Evolutionary conservation across 2,888 invertebrate species (phyloP), one percentile per base, ranked within the genome.

Genomic region (Xylophagus ater): DNA sequence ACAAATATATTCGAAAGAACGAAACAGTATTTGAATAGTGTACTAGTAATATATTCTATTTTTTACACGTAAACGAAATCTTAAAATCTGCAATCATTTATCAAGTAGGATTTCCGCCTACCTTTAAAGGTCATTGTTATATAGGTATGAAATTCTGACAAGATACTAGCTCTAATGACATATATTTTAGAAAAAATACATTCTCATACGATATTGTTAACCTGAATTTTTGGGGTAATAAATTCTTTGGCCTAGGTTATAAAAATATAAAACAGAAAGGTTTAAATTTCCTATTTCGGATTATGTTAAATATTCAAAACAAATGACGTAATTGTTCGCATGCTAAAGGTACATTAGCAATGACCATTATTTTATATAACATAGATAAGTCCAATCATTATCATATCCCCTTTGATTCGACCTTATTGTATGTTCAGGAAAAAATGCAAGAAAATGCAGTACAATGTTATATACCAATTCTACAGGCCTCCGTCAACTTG

Each of bases 111-210:
- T 9, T 21, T 31, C 25, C 31, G 17, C 17, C 20, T 21, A 9
- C 13, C 23, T 31, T 37, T 31, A 37, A 37, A 31, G 31, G 37
- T 37, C 37, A 31, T 24, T 21, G 18, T 9, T 31, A 21, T 31
- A 17, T 37, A 30, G 13, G 37, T n/a, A n/a, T n/a, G n/a, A n/a
- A 31, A 17, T 18, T n/a, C 24, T 29, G 36, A 37, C 31, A 24
- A 37, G 37, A 37, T 37, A 30, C 29, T 37, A 24, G 30, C 30
- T 37, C 37, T 31, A 37, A 37, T 37, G 37, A 31, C 37, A 37
- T 23, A 25, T 37, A 37, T 37, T 31, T 37, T 15, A 37, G 29
- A 24, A 37, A 37, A 31, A 23, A n/a, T n/a, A n/a, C n/a, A n/a
- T n/a, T n/a, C 23, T 13, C 37, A 31, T 37, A n/a, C 17, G 30